Evolutionary conservation across 2,113 vertebrate species (phyloP), one percentile per base, ranked within the genome.

Genomic region (Narcine bancroftii): DNA sequence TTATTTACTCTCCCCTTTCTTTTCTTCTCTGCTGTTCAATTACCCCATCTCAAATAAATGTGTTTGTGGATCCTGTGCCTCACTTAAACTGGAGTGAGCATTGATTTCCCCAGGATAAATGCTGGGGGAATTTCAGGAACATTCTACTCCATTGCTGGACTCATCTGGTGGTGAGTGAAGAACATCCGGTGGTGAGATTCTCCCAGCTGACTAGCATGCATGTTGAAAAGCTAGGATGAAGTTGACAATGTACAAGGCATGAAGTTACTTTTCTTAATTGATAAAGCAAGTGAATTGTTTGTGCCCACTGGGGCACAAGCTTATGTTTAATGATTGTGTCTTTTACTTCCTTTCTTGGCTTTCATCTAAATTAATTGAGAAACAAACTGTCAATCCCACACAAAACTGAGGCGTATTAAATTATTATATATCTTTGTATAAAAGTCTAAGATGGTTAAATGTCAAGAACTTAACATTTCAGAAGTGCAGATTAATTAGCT

Each of bases 401-500:
- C 60, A 69, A 47, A 89, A 36, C 66, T 26, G 66, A 45, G 15
- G 13, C 36, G 69, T 69, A 47, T 6, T 33, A 71, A 91, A 15
- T 91, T 91, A 71, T 29, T 3, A 5, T 47, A 71, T 47, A 21
- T 42, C 63, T 15, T 69, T 29, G 89, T 26, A 39, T 47, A 45
- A 42, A 91, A 91, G 39, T 45, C 69, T 69, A 36, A 91, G 26
- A 13, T 91, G 42, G 24, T 65, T 42, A 91, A 17, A 33, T 69
- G 65, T 47, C 89, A 91, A 24, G 13, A 39, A 15, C 60, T 6
- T 17, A 89, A 89, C 83, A 13, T 89, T 53, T 66, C 26, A 7
- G 63, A 50, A 21, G 6, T 73, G 92, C 93, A 93, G 93, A 93
- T 95, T 96, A 96, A 95, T 95, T 95, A 94, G 95, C 94, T 95